Conservation (phyloP, 2,888 invertebrate species). For the Melieria picta region DNA sequence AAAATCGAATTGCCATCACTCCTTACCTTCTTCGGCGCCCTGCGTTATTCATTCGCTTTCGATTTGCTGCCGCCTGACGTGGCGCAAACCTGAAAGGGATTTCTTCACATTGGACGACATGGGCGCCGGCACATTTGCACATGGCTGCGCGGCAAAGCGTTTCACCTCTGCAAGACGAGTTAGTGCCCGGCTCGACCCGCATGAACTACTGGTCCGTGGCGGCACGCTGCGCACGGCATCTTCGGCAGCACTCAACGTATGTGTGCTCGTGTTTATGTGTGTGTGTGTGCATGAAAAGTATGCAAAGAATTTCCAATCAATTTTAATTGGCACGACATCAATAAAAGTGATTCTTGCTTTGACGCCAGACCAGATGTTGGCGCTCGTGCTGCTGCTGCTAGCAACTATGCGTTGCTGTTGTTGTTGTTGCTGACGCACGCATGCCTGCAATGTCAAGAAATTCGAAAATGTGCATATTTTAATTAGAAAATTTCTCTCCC, state of each 20-base stretch:
- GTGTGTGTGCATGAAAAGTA: conserved; percentile 49
- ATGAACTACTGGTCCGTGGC: neutral
- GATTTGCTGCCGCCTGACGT: neutral
- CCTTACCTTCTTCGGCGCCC: neutral
- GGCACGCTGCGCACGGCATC: neutral
- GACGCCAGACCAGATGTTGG: conserved; percentile 34
- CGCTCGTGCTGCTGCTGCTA: conserved; percentile 24
- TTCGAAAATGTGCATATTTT: conserved; percentile 61
- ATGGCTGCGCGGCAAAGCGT: too few relatives aligned
- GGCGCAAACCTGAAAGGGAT: conserved; percentile 18
- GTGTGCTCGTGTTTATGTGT: neutral
- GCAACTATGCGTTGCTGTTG: neutral
- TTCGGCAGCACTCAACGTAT: neutral
- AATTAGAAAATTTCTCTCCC: conserved; percentile 54
- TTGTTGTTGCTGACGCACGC: conserved; percentile 7
- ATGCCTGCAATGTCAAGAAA: conserved; percentile 44
- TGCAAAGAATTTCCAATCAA: conserved; percentile 64
- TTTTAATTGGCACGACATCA: conserved; percentile 65
- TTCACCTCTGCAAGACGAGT: too few relatives aligned
- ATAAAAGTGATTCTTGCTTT: conserved; percentile 48
- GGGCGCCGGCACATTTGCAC: too few relatives aligned
- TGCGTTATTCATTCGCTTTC: neutral
- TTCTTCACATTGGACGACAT: neutral
- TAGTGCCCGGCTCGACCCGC: too few relatives aligned
- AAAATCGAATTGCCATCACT: conserved; percentile 9